These are phyloP conservation scores for Lordiphosa andalusiaca DNA, from an alignment of 2,888 invertebrate genomes.

Conservation along the genomic window DNA sequence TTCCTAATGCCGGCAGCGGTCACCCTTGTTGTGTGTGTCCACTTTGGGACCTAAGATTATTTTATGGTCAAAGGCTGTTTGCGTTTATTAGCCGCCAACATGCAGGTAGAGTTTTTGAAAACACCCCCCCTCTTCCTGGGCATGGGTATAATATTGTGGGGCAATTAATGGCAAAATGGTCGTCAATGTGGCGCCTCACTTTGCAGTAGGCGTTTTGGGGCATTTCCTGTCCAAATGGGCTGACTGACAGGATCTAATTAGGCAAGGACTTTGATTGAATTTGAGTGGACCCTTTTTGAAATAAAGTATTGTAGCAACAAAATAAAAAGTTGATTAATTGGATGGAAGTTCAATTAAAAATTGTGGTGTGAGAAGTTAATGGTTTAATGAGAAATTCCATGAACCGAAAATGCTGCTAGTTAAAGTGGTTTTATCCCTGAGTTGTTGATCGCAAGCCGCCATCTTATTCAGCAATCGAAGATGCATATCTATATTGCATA, in stretches of 20 bases:
- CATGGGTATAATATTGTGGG: slow-evolving; percentile 11
- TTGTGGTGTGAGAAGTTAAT: not conserved
- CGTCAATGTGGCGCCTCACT: slow-evolving; percentile 57
- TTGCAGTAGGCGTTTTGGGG: slow-evolving; percentile 4
- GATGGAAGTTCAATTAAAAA: slow-evolving; percentile 2
- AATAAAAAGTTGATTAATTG: slow-evolving; percentile 3
- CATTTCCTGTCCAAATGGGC: slow-evolving; percentile 3
- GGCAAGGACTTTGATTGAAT: slow-evolving; percentile 7
- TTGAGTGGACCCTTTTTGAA: not conserved
- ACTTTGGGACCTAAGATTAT: slow-evolving; percentile 50
- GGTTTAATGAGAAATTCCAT: not conserved
- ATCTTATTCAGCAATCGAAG: too few relatives aligned
- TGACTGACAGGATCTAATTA: slow-evolving; percentile 8
- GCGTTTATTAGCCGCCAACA: slow-evolving; percentile 66
- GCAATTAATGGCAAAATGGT: slow-evolving; percentile 50
- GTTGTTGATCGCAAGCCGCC: too few relatives aligned
- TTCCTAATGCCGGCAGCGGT: slow-evolving; percentile 19
- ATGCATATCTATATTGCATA: too few relatives aligned
- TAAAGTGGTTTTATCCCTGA: too few relatives aligned
- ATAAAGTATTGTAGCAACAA: not conserved
- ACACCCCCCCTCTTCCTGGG: slow-evolving; percentile 1
- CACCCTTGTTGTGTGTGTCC: slow-evolving; percentile 44
- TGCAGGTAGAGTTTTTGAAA: slow-evolving; percentile 48
- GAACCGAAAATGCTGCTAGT: too few relatives aligned
- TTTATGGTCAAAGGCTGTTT: slow-evolving; percentile 65